Percentiles rank a stretch among this genome's conserved stretches.
Conservation (phyloP, 2,113 vertebrate species). For the Aptenodytes forsteri region DNA sequence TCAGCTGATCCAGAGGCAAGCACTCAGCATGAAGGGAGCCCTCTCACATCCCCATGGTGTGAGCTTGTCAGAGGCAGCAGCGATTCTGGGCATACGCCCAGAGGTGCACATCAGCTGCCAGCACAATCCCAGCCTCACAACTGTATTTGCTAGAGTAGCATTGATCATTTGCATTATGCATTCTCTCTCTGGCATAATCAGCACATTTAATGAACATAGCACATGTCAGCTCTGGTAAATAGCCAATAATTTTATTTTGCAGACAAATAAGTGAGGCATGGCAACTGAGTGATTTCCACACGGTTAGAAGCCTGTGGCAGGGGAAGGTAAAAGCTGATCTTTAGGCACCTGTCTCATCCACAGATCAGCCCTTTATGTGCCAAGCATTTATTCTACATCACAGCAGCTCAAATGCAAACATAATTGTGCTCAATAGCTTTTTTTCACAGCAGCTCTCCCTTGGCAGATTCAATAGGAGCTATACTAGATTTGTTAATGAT, state of each 20-base stretch:
- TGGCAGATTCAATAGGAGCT: not conserved
- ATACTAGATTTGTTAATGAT: not conserved
- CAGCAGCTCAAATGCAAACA: not conserved
- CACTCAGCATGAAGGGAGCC: not conserved
- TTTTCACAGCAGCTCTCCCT: not conserved
- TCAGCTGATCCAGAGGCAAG: not conserved
- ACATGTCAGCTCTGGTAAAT: fast-evolving
- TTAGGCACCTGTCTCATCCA: not conserved
- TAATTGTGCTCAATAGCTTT: not conserved
- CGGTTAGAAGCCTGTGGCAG: not conserved
- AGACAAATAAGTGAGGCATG: not conserved
- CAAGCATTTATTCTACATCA: not conserved
- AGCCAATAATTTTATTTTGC: not conserved
- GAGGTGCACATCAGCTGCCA: not conserved
- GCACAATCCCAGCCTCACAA: not conserved
- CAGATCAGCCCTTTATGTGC: not conserved
- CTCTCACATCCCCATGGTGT: not conserved
- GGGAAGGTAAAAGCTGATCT: not conserved
- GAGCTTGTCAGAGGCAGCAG: not conserved
- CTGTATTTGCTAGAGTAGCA: not conserved
- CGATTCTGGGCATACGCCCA: fast-evolving
- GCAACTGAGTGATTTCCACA: not conserved
- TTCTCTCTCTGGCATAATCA: not conserved
- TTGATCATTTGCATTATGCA: not conserved
- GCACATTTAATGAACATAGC: not conserved